phyloP scores from a whole-genome alignment of 2,113 vertebrate species.

The Condylura cristata region DNA sequence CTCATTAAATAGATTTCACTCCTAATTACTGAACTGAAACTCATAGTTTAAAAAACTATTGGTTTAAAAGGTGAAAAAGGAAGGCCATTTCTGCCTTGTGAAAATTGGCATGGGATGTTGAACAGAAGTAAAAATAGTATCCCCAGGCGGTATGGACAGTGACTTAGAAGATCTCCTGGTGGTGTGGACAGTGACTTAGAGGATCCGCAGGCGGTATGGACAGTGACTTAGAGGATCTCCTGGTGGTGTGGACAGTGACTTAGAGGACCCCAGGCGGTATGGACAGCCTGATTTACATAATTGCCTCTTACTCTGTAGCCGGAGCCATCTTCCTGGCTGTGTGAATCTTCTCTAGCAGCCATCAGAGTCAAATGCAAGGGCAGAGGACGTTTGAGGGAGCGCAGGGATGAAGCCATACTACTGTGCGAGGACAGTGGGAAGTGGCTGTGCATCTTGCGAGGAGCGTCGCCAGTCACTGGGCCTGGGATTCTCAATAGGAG shows the following conservation, averaged over 20 bases:
- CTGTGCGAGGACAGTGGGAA: not conserved
- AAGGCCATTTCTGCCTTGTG: not conserved
- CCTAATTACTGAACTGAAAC: not conserved
- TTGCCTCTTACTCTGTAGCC: not conserved
- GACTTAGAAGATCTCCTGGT: too few species aligned
- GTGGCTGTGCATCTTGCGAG: not conserved
- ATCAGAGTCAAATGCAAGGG: not conserved
- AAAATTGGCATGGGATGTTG: not conserved
- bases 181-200: too few species aligned
- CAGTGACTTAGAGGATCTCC: too few species aligned
- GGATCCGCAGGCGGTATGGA: too few species aligned
- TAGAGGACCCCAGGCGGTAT: rapidly evolving
- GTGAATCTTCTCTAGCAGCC: not conserved
- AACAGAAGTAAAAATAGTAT: not conserved
- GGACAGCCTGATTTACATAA: not conserved
- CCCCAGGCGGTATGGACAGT: not conserved
- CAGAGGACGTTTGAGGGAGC: too few species aligned
- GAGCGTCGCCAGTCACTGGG: not conserved
- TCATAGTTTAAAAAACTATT: not conserved
- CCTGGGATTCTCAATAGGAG: not conserved
- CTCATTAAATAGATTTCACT: not conserved
- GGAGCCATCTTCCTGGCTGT: not conserved
- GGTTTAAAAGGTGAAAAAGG: not conserved
- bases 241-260: too few species aligned
- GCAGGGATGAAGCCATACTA: too few species aligned